Base-by-base conservation (phyloP, 1,140 invertebrate species). In the Danaus melanippus region DNA sequence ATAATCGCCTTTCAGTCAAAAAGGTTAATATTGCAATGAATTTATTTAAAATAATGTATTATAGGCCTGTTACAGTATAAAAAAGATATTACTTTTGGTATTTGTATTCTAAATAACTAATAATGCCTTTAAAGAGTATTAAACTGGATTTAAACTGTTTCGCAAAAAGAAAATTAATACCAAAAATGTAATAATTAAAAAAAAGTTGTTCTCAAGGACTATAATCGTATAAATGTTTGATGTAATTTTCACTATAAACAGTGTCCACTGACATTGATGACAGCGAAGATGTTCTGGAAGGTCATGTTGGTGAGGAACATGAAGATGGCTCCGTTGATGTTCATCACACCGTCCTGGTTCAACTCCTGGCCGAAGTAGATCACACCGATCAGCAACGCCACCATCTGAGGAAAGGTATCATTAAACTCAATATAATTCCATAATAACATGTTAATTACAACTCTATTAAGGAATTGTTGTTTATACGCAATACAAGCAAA, bases 261-360 rank as follows among this genome's bases (percentile, higher is more conserved):
- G 4, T 7, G 21, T 32, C 6, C 21, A 90, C 93, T 92, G 87
- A 97, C 95, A 80, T 93, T 94, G 48, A 97, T 93, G 12, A 97
- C 96, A 46, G 94, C 92, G 73, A 95, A 95, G 9, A 96, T 92
- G 83, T 97, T 97, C 76, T 95, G 95, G 80, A 97, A 97, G 8
- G 95, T 98, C 92, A 96, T 95, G 79, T 97, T 97, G 5, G 94
- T 96, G 2, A 98, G 88, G 74, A 97, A 93, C 52, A 98, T 91
- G 75, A 98, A 98, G 12, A 98, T 89, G n/a, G 94, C 95, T 47
- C 97, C 97, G 77, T 98, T 98, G 56, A 98, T 96, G 79, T 98
- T 98, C 92, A 95, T 95, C 0, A 98, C 93, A 5, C 96, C 96
- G 66, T 96, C 93, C 81, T 97, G 93, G 68, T 95, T 92, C 40